These are phyloP conservation scores for Parotia lawesii DNA, from an alignment of 2,113 vertebrate species.

Conservation along the genomic window DNA sequence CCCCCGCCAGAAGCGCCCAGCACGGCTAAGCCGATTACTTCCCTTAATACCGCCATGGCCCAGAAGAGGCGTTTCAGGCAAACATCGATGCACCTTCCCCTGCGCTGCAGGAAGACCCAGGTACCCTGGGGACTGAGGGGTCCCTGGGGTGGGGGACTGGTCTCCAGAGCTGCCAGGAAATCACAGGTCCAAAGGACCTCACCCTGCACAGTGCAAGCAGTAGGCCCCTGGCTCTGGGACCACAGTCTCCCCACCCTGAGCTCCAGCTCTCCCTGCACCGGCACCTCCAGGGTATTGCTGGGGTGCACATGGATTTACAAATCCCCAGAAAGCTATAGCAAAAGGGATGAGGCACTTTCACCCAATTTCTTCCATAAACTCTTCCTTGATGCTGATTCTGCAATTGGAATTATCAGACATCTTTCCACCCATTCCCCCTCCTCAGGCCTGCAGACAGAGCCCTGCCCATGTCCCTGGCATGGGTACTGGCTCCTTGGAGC, in stretches of 20 bases:
- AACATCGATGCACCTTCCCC: accelerated
- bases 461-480: not conserved
- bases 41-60: conserved; percentile 38
- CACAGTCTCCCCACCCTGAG: accelerated
- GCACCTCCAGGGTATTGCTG: not conserved
- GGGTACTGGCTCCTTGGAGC: accelerated
- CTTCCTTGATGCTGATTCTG: not conserved
- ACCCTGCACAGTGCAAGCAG: not conserved
- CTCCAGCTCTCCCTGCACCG: accelerated
- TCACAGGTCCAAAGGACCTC: accelerated
- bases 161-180: not conserved
- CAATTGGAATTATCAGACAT: not conserved
- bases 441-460: accelerated
- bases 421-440: not conserved
- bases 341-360: not conserved
- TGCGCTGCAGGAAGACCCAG: accelerated
- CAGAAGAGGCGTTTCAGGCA: not conserved
- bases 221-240: not conserved
- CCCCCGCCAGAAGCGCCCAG: accelerated
- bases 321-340: not conserved
- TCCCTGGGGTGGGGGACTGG: not conserved
- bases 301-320: not conserved
- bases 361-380: not conserved
- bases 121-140: accelerated
- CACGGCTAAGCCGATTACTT: conserved; percentile 10